Percentiles rank a stretch among this genome's conserved stretches.
Evolutionary conservation across 2,113 vertebrate genomes (phyloP).

Genomic region (Pongo abelii): DNA sequence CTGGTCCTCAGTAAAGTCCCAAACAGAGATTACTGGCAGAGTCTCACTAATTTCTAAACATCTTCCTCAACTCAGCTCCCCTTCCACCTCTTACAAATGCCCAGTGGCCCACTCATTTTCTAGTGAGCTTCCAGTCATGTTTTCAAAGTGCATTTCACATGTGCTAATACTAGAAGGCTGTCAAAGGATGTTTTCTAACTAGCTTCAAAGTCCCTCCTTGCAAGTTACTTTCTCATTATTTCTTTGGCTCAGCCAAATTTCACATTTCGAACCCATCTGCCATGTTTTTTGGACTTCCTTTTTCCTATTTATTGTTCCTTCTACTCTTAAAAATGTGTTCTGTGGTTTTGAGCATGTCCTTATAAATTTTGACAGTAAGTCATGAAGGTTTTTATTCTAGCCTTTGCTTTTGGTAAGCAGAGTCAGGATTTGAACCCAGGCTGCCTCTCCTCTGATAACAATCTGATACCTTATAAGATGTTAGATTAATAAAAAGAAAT

Average conservation of each 20-base stretch:
- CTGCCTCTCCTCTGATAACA: background rate
- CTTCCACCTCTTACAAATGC: background rate
- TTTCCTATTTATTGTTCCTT: background rate
- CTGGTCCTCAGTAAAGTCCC: background rate
- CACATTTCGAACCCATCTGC: background rate
- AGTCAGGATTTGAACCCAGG: background rate
- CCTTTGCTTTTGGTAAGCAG: background rate
- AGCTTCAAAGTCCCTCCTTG: background rate
- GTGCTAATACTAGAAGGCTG: background rate
- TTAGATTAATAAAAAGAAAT: background rate
- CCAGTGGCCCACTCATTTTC: background rate
- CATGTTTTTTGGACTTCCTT: background rate
- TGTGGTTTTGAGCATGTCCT: background rate
- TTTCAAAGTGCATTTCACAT: background rate
- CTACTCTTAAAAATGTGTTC: background rate
- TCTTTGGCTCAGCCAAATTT: background rate
- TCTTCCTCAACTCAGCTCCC: background rate
- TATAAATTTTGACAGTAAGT: background rate
- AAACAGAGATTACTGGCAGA: background rate
- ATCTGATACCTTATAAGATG: background rate
- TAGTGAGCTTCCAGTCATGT: background rate
- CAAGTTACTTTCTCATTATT: background rate
- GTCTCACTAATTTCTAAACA: background rate
- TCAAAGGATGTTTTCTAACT: background rate
- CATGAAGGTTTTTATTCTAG: background rate